Evolutionary conservation across 2,113 vertebrate species (phyloP), one percentile per base, ranked within the genome.

Genomic region (Ameiurus melas): DNA sequence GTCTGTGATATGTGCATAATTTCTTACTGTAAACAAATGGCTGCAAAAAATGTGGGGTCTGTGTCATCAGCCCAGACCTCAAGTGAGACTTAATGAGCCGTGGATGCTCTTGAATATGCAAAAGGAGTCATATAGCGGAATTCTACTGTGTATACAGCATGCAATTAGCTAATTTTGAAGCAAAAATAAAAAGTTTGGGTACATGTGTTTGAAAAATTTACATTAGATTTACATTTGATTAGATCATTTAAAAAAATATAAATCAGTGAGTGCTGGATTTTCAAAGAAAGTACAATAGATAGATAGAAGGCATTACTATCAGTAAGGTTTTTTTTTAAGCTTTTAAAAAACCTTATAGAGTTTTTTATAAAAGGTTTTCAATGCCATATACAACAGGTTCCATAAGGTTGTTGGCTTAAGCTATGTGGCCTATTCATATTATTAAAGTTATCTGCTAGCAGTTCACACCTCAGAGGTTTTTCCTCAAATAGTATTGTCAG

Each of bases 21-120:
- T 71, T 58, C 53, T 79, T 43, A 78, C 85, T 43, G 43, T 89
- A 87, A 90, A 90, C 85, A 90, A 79, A 87, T 66, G 58, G 82
- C 85, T 85, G 81, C 75, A 83, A 85, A 66, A 66, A 66, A 12
- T 81, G 82, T 62, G 58, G 60, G 82, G 60, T 43, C 83, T 51
- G 82, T 84, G 71, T 85, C 79, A 83, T 78, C 75, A 60, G 68
- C 66, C 51, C 33, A 55, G 78, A 83, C 68, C 83, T 88, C 80
- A 88, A 90, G 88, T 89, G 53, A 86, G 71, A 86, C 81, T 85
- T 89, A 89, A 89, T 89, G 90, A 87, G 90, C 58, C 43, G n/a
- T 33, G 77, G 77, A 80, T 78, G 43, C 87, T 89, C 77, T 85
- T 89, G 66, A 89, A 90, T 90, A 85, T 90, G 84, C 82, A 89